Evolutionary conservation across 2,888 invertebrate species (phyloP).

Genomic region (Phania funesta): DNA sequence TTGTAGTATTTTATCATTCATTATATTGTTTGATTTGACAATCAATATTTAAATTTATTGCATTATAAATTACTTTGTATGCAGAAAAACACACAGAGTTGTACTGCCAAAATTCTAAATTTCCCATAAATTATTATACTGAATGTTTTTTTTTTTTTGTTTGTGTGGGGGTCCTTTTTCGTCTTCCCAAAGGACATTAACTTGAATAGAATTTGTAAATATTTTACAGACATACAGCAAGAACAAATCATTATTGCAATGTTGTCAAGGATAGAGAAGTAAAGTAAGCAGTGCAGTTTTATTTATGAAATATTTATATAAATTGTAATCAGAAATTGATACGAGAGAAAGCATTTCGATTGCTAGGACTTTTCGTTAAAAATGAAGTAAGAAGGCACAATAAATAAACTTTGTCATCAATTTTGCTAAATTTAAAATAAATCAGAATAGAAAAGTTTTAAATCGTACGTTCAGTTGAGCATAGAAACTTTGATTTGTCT

Average conservation of each 20-base stretch:
- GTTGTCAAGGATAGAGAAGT: background rate
- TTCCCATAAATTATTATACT: slow-evolving; percentile 37
- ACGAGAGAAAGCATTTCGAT: background rate
- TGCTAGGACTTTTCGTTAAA: too few relatives aligned
- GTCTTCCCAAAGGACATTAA: slow-evolving; percentile 30
- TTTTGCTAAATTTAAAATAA: background rate
- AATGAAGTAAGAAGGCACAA: background rate
- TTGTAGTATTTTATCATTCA: background rate
- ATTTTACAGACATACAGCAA: slow-evolving; percentile 11
- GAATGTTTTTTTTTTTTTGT: background rate
- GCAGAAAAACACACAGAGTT: background rate
- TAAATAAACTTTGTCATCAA: slow-evolving; percentile 12
- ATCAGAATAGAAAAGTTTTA: background rate
- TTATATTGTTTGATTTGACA: slow-evolving; percentile 7
- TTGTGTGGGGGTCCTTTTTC: background rate
- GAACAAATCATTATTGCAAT: slow-evolving; percentile 25
- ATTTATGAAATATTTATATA: slow-evolving; percentile 27
- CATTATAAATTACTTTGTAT: slow-evolving; percentile 57
- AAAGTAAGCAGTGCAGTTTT: background rate
- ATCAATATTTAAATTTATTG: slow-evolving; percentile 58
- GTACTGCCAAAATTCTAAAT: background rate
- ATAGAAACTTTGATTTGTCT: too few relatives aligned
- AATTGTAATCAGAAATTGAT: slow-evolving; percentile 14
- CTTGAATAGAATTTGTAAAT: slow-evolving; percentile 32
- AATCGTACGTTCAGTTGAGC: too few relatives aligned